A percentile compares a stretch with the other conserved stretches of the same genome.
Conservation (phyloP, 2,888 invertebrate genomes). For the Clusia tigrina region DNA sequence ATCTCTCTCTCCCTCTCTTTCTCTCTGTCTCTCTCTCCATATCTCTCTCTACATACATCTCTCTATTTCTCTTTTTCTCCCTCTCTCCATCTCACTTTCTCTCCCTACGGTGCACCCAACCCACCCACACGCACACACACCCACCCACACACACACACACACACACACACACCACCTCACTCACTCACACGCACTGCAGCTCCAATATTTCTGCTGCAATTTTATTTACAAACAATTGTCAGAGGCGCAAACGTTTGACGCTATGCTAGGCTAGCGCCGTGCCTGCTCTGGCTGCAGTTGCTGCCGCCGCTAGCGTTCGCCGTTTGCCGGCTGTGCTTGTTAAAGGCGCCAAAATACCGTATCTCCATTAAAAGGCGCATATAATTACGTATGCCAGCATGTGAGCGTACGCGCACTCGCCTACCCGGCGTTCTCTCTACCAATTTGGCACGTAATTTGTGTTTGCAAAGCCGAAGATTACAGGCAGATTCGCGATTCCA, state of each 20-base stretch:
- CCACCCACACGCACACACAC: too few species aligned
- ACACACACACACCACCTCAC: too few species aligned
- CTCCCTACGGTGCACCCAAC: too few species aligned
- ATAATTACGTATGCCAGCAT: background rate
- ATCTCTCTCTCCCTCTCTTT: too few species aligned
- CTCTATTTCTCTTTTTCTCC: too few species aligned
- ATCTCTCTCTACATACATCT: too few species aligned
- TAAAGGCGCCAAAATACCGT: background rate
- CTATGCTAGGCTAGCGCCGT: background rate
- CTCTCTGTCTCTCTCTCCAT: too few species aligned
- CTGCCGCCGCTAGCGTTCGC: background rate
- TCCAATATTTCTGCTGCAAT: background rate
- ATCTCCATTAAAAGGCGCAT: too few species aligned
- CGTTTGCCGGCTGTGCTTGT: background rate
- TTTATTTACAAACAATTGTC: constrained; percentile 8
- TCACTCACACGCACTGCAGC: background rate
- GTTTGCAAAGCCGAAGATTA: background rate
- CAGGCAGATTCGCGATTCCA: background rate
- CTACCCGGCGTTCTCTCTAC: background rate
- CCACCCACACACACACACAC: too few species aligned
- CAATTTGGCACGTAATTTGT: constrained; percentile 1
- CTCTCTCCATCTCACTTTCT: too few species aligned
- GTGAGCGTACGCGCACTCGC: background rate
- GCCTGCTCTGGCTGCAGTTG: background rate
- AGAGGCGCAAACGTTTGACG: background rate